These are phyloP conservation scores for Endotricha flammealis DNA, from an alignment of 2,888 invertebrate genomes.

Conservation along the genomic window DNA sequence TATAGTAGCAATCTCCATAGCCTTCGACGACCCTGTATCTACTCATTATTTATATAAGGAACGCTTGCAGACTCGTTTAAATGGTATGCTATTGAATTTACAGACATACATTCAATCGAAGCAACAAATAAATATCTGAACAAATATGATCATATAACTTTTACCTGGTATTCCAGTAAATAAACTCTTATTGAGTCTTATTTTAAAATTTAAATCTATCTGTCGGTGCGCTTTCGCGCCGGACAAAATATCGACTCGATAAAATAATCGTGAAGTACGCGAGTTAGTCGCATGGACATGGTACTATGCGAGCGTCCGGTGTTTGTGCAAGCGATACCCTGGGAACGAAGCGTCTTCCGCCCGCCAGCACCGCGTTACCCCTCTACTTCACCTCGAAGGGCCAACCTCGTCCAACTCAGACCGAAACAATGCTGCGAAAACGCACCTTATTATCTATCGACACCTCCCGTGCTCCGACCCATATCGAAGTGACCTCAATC, in stretches of 20 bases:
- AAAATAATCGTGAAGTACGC: constrained; percentile 24
- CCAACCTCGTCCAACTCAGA: constrained; percentile 18
- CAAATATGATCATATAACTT: too few species aligned
- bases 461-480: constrained; percentile 40
- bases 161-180: too few species aligned
- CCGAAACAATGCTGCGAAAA: constrained; percentile 27
- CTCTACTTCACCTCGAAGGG: constrained; percentile 29
- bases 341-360: constrained; percentile 69
- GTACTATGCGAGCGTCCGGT: constrained; percentile 60
- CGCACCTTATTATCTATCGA: constrained; percentile 36
- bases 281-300: constrained; percentile 20
- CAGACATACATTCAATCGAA: too few species aligned
- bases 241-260: constrained; percentile 19
- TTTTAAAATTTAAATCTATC: constrained; percentile 8
- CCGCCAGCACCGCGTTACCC: constrained; percentile 25
- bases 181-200: too few species aligned
- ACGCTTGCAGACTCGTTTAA: too few species aligned
- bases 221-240: constrained; percentile 1
- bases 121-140: too few species aligned
- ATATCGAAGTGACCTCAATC: constrained; percentile 55
- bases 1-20: too few species aligned
- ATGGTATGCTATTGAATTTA: too few species aligned
- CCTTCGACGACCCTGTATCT: too few species aligned
- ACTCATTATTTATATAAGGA: too few species aligned
- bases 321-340: constrained; percentile 69